phyloP scores from a whole-genome alignment of 1,140 invertebrate genomes.

The Eriocheir sinensis region DNA sequence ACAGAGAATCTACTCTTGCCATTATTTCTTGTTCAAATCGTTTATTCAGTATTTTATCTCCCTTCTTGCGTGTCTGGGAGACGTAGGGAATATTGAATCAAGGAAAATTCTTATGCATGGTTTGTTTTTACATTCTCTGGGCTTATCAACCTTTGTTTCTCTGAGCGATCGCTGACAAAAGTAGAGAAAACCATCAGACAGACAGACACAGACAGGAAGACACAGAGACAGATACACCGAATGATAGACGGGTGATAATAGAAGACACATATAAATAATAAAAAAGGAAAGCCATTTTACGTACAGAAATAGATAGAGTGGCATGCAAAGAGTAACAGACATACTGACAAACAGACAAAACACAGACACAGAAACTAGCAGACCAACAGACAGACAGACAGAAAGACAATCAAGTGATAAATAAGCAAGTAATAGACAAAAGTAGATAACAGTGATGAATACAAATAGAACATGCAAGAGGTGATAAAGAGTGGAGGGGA shows the following conservation, averaged over 20 bases:
- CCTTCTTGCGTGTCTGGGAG: background rate
- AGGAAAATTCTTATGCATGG: background rate
- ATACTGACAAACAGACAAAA: too few relatives aligned
- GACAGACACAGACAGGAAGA: slow-evolving; percentile 30
- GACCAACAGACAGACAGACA: background rate
- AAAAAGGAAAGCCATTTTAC: too few relatives aligned
- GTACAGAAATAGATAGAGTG: too few relatives aligned
- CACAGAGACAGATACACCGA: background rate
- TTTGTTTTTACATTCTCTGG: background rate
- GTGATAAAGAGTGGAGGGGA: too few relatives aligned
- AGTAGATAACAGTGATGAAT: background rate
- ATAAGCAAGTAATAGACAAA: background rate
- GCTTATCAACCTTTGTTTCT: background rate
- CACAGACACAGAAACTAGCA: too few relatives aligned
- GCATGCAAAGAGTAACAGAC: too few relatives aligned
- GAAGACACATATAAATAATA: too few relatives aligned
- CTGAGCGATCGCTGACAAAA: background rate
- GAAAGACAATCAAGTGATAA: background rate
- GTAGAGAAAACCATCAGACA: background rate
- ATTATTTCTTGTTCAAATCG: background rate
- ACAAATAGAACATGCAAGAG: too few relatives aligned
- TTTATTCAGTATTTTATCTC: too few relatives aligned
- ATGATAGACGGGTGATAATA: too few relatives aligned
- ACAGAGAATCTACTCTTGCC: background rate
- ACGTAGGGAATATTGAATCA: background rate